Conservation (phyloP, 1,140 invertebrate species). For the Lasioglossum baleicum region DNA sequence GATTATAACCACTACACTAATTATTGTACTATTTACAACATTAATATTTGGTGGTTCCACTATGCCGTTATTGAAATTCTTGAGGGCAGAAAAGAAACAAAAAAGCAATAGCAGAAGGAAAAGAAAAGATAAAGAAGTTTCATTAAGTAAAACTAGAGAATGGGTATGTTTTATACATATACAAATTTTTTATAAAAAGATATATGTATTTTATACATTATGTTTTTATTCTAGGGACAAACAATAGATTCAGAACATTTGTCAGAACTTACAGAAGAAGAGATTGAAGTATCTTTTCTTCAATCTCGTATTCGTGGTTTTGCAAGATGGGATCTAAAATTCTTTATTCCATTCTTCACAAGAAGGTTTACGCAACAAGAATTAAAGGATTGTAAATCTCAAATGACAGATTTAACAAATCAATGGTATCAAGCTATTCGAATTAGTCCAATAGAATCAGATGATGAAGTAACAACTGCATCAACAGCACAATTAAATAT, state of each 20-base stretch:
- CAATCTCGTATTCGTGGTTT: slow-evolving; percentile 89
- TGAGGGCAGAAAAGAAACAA: slow-evolving; percentile 85
- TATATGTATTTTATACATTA: background rate
- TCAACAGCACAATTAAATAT: slow-evolving; percentile 73
- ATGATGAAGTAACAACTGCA: slow-evolving; percentile 80
- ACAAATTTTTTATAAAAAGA: no score
- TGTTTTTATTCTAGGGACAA: slow-evolving; percentile 85
- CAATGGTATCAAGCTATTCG: slow-evolving; percentile 97
- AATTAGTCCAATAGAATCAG: slow-evolving; percentile 88
- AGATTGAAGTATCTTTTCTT: slow-evolving; percentile 88
- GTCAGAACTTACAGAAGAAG: slow-evolving; percentile 97
- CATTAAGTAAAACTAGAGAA: slow-evolving; percentile 97
- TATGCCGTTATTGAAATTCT: slow-evolving; percentile 96
- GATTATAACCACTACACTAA: slow-evolving; percentile 97
- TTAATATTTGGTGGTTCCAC: slow-evolving; percentile 97
- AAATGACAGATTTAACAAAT: slow-evolving; percentile 97
- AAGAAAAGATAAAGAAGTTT: slow-evolving; percentile 91
- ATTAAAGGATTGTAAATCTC: slow-evolving; percentile 95
- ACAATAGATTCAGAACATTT: slow-evolving; percentile 97
- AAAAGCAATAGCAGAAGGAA: slow-evolving; percentile 81
- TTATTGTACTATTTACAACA: slow-evolving; percentile 97
- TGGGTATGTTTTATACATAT: slow-evolving; percentile 85
- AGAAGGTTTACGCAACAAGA: slow-evolving; percentile 96
- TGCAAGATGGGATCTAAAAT: slow-evolving; percentile 93
- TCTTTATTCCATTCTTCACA: slow-evolving; percentile 97